Conservation (phyloP, 2,888 invertebrate genomes). For the Imbricaverruca yamaguchii region DNA sequence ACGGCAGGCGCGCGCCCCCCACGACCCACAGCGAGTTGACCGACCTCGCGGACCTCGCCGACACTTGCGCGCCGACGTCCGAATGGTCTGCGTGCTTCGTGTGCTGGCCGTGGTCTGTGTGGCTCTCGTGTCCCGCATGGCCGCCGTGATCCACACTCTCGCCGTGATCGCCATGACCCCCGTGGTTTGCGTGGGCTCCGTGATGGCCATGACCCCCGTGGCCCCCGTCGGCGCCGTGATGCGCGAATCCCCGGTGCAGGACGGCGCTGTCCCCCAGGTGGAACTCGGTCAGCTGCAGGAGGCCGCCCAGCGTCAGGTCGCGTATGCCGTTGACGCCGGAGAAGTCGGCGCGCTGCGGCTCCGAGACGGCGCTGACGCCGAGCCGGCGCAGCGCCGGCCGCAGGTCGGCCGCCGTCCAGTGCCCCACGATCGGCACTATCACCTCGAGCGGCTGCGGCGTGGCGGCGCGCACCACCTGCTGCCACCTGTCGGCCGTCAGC, state of each 20-base stretch:
- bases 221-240: conserved; percentile 5
- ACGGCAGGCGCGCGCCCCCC: background rate
- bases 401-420: conserved; percentile 72
- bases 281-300: conserved; percentile 72
- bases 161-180: conserved; percentile 2
- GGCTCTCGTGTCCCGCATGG: background rate
- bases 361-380: conserved; percentile 73
- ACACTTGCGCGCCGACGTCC: background rate
- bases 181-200: conserved; percentile 11
- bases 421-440: conserved; percentile 63
- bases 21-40: background rate
- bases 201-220: conserved; percentile 8
- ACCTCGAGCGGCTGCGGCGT: conserved; percentile 32
- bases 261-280: conserved; percentile 40
- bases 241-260: background rate
- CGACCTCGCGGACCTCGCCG: background rate
- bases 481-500: conserved; percentile 28
- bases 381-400: conserved; percentile 67
- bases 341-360: conserved; percentile 66
- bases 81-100: background rate
- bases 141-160: background rate
- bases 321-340: conserved; percentile 74
- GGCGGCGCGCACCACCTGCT: conserved; percentile 27
- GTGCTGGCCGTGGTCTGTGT: conserved; percentile 52
- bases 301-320: conserved; percentile 72